Conservation (phyloP, 2,113 vertebrate genomes). For the Phocoena phocoena region DNA sequence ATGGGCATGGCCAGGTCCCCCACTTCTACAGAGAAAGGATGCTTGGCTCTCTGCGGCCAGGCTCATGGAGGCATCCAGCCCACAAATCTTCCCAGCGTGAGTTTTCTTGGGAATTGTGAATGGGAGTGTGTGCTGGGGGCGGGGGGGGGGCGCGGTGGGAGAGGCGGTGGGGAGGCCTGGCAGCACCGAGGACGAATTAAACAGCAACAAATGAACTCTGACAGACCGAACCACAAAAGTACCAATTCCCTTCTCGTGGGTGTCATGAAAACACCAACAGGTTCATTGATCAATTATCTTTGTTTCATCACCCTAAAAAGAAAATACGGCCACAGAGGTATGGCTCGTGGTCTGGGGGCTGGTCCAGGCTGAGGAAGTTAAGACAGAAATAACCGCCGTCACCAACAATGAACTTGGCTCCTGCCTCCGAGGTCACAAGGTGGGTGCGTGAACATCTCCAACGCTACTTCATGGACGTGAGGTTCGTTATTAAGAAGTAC, state of each 20-base stretch:
- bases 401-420: neutral
- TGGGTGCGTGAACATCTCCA: neutral
- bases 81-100: neutral
- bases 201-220: constrained; percentile 8
- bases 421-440: neutral
- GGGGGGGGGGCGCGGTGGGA: neutral
- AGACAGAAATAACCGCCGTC: neutral
- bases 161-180: neutral
- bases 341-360: constrained; percentile 12
- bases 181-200: neutral
- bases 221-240: constrained; percentile 25
- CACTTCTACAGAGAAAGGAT: neutral
- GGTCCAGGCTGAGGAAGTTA: constrained; percentile 40
- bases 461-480: neutral
- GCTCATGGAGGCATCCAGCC: neutral
- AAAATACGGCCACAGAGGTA: constrained; percentile 42
- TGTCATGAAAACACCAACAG: constrained; percentile 18
- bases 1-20: neutral
- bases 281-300: constrained; percentile 31
- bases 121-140: neutral
- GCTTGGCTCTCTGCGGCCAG: neutral
- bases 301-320: constrained; percentile 52
- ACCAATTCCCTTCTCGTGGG: constrained; percentile 37
- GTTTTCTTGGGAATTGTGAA: neutral
- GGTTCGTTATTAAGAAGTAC: constrained; percentile 7